Evolutionary conservation across 2,113 vertebrate species (phyloP), one percentile per base, ranked within the genome.

Genomic region (Zapornia atra): DNA sequence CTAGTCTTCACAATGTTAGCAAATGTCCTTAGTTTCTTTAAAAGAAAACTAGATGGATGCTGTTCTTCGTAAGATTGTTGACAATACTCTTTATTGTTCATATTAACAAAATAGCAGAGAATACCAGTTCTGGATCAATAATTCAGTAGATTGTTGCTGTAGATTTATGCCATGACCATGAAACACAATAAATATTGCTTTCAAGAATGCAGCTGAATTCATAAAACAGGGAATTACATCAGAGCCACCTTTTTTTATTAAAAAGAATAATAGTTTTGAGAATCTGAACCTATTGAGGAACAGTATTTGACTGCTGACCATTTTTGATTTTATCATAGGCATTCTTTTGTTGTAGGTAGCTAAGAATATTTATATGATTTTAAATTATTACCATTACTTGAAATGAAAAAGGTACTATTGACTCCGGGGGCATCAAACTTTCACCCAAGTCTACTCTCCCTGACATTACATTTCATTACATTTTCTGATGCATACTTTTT

Each of bases 191-290:
- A 82, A 15, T 48, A 5, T 31, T 63, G 5, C 26, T 22, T 66
- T 65, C 31, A 73, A 61, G 12, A 71, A 36, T 61, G 56, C 20
- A 33, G 20, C 1, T 44, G 9, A 48, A 80, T 68, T 89, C 3
- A 44, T 70, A 63, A 90, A 78, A 75, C 8, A 95, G 3, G 9
- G 7, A 86, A 77, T 60, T 57, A 28, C 6, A 46, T 46, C 11
- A 44, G 22, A 75, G 48, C 19, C 48, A 54, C 0, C 0, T 1
- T 29, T 18, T 19, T 18, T 46, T 63, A 22, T 34, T 33, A 7
- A 36, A 53, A 75, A 46, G 16, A 59, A 11, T 57, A 46, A 16
- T 17, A 29, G 6, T 57, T 78, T 44, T 61, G 53, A 77, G 38
- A 88, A 79, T 18, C 4, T 59, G 31, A 79, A 66, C 7, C 7